Evolutionary conservation across 2,797 vertebrate genomes (phyloP), one percentile per base, ranked within the genome.

Genomic region (Perodicticus potto): DNA sequence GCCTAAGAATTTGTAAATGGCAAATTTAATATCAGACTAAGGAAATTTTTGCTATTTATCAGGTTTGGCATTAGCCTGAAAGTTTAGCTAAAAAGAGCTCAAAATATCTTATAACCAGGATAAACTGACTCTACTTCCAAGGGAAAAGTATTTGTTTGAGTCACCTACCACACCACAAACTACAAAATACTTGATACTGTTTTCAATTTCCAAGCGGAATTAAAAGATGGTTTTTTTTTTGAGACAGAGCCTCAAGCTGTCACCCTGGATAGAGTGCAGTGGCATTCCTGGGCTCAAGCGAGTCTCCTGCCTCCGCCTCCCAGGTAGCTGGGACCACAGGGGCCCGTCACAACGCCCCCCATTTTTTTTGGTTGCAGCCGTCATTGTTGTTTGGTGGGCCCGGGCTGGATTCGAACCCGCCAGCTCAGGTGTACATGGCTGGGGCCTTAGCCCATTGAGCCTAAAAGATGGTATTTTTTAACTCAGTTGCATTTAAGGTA

Each of bases 121-220:
- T 90, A 81, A 85, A 83, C 2, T 95, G 25, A 82, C 67, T 77
- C 78, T 3, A 82, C 25, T 76, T 89, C 23, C 19, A 76, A 14
- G 37, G 0, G 13, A 73, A 94, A 82, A 53, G 19, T 76, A 57
- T 12, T 78, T 34, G 25, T 90, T 55, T 89, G 37, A 88, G 40
- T 81, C 73, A 82, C 12, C n/a, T 88, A 77, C 23, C 34, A 55
- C 9, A 61, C 45, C 67, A 81, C 43, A 20, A 89, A 82, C 6
- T 72, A 89, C 63, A 91, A 82, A 91, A 91, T 87, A 88, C 81
- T 77, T 86, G 17, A 93, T 72, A 70, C 23, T 67, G 59, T 82
- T 96, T 92, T 86, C 81, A 80, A 69, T 59, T 74, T 91, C 89
- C 59, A 4, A 63, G 6, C 96, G 63, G 17, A 84, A 94, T 70